These are phyloP conservation scores for Coracias cyanogaster DNA, from an alignment of 2,797 vertebrate species.

Conservation along the genomic window DNA sequence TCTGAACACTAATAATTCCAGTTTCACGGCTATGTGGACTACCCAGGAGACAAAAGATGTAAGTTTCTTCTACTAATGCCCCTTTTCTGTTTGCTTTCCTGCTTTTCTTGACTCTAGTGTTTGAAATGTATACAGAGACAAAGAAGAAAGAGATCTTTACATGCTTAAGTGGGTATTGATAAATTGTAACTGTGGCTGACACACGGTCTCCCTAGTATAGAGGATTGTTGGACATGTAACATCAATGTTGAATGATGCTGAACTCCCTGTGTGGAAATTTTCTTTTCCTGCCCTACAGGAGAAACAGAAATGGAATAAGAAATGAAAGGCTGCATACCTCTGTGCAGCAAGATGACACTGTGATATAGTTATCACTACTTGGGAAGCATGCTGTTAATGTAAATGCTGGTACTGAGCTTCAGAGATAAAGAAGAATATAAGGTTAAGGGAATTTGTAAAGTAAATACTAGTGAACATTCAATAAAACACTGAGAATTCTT, in stretches of 20 bases:
- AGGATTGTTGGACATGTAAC: constrained; percentile 36
- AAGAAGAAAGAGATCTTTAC: constrained; percentile 25
- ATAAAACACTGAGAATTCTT: constrained; percentile 12
- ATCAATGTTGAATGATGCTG: constrained; percentile 57
- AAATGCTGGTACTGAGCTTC: constrained; percentile 27
- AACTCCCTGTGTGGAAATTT: constrained; percentile 61
- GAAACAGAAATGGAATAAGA: constrained; percentile 69
- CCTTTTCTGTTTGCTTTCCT: constrained; percentile 18
- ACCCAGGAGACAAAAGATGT: neutral
- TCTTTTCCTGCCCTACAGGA: constrained; percentile 30
- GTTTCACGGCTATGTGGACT: neutral
- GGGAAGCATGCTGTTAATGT: constrained; percentile 39
- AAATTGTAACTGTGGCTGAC: constrained; percentile 44
- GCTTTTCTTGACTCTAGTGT: neutral
- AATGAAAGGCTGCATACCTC: constrained; percentile 63
- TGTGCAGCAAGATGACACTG: constrained; percentile 66
- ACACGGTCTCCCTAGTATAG: constrained; percentile 9
- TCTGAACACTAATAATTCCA: neutral
- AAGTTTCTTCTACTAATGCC: neutral
- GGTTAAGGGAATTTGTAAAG: constrained; percentile 50
- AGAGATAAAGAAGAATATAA: constrained; percentile 65
- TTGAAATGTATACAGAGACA: constrained; percentile 31
- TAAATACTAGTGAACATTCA: neutral
- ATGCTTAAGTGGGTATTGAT: constrained; percentile 17
- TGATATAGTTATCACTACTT: constrained; percentile 59